These are phyloP conservation scores for Doris montereyensis DNA, from an alignment of 2,888 invertebrate species.

Conservation along the genomic window DNA sequence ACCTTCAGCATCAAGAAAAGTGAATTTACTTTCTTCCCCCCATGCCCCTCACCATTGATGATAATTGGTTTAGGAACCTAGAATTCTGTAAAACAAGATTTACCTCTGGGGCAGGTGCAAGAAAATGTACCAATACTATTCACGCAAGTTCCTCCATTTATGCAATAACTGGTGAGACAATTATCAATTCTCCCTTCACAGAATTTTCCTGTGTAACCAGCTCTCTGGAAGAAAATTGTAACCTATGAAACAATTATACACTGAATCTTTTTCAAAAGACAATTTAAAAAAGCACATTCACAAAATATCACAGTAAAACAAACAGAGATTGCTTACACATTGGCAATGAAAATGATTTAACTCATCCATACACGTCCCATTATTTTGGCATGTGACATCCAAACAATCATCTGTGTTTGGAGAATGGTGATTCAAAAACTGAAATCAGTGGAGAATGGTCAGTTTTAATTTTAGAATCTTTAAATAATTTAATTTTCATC, in stretches of 20 bases:
- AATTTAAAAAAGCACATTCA: too few relatives aligned
- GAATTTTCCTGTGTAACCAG: not conserved
- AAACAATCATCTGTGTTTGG: constrained; percentile 52
- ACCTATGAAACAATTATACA: too few relatives aligned
- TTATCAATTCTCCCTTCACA: not conserved
- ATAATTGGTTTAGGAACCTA: too few relatives aligned
- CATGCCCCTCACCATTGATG: too few relatives aligned
- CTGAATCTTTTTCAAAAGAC: too few relatives aligned
- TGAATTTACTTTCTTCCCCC: too few relatives aligned
- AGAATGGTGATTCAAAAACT: too few relatives aligned
- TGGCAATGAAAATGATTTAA: constrained; percentile 55
- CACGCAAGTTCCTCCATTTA: not conserved
- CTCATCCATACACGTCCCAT: constrained; percentile 52
- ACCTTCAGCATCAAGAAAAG: too few relatives aligned
- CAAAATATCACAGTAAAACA: too few relatives aligned
- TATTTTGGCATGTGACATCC: constrained; percentile 49
- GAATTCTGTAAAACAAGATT: not conserved
- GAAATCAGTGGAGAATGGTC: too few relatives aligned
- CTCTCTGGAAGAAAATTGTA: not conserved
- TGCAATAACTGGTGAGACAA: not conserved
- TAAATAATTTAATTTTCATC: too few relatives aligned
- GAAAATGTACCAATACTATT: not conserved
- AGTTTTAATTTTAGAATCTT: too few relatives aligned
- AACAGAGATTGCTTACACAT: constrained; percentile 63
- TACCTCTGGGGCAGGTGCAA: not conserved